Conservation (phyloP, 2,113 vertebrate species). For the Bostrychus sinensis region DNA sequence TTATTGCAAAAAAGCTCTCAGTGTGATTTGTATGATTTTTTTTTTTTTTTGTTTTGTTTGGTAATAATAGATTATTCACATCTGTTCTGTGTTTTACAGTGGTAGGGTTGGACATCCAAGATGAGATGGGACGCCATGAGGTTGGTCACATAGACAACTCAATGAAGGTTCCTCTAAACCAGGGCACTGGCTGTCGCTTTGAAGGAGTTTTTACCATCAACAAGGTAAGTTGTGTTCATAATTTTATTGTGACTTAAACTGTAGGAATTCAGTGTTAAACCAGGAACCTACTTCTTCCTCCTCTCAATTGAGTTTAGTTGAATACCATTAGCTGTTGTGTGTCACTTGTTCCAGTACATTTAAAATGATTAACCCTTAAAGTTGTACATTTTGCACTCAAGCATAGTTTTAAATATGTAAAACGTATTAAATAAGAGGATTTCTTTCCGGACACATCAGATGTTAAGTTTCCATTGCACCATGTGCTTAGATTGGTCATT, state of each 20-base stretch:
- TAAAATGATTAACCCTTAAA: slow-evolving; percentile 64
- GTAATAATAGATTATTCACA: neutral
- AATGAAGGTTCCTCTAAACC: slow-evolving; percentile 92
- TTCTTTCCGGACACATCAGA: slow-evolving; percentile 19
- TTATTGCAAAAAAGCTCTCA: no score
- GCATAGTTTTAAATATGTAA: slow-evolving; percentile 24
- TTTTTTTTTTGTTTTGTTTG: neutral
- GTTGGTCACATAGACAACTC: slow-evolving; percentile 98
- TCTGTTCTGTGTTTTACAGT: slow-evolving; percentile 73
- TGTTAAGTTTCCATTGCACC: slow-evolving; percentile 32
- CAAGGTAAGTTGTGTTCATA: slow-evolving; percentile 80
- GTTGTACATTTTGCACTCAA: slow-evolving; percentile 37
- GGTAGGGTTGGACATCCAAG: slow-evolving; percentile 97
- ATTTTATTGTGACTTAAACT: slow-evolving; percentile 13
- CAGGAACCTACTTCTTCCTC: slow-evolving; percentile 18
- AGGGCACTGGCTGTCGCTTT: slow-evolving; percentile 92
- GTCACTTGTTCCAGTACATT: slow-evolving; percentile 59
- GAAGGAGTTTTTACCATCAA: slow-evolving; percentile 97
- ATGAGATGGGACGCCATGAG: slow-evolving; percentile 98
- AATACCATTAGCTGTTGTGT: slow-evolving; percentile 27
- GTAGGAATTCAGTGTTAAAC: slow-evolving; percentile 22
- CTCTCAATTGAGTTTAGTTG: slow-evolving; percentile 42
- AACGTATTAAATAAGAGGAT: neutral
- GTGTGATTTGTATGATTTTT: no score
- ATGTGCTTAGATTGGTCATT: slow-evolving; percentile 16